A percentile compares a stretch with the other conserved stretches of the same genome.
Evolutionary conservation across 2,113 vertebrate genomes (phyloP).

Genomic region (Corapipo altera): DNA sequence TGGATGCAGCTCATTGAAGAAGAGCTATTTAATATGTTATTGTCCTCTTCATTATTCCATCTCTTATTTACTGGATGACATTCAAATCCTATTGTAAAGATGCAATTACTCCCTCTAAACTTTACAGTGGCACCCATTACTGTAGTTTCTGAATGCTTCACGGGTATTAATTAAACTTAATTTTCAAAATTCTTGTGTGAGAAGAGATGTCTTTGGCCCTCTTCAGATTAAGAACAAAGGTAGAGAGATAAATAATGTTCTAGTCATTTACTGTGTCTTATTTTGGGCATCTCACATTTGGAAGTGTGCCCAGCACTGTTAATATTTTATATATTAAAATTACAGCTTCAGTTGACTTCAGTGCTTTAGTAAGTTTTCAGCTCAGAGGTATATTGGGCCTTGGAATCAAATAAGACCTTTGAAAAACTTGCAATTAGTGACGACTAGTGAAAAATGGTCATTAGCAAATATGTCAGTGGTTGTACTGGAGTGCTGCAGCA

Average conservation of each 20-base stretch:
- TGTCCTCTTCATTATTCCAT: conserved; percentile 12
- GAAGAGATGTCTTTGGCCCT: not conserved
- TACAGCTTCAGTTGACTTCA: not conserved
- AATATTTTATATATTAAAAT: conserved; percentile 22
- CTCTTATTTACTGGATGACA: conserved; percentile 17
- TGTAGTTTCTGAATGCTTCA: not conserved
- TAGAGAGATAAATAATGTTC: not conserved
- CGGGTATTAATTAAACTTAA: conserved; percentile 1
- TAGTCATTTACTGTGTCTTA: not conserved
- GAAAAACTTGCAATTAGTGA: not conserved
- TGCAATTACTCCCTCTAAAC: not conserved
- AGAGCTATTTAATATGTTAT: conserved; percentile 22
- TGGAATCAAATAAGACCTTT: not conserved
- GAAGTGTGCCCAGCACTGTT: conserved; percentile 16
- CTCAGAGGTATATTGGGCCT: not conserved
- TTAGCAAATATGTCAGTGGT: not conserved
- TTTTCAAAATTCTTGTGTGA: conserved; percentile 9
- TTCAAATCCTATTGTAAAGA: conserved; percentile 40
- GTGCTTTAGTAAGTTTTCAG: not conserved
- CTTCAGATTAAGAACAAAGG: conserved; percentile 22
- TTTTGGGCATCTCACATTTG: not conserved
- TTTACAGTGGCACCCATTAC: not conserved
- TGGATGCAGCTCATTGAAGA: conserved; percentile 43
- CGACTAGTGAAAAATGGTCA: not conserved
- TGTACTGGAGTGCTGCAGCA: not conserved